phyloP scores from a whole-genome alignment of 2,888 invertebrate species.

The Dryobotodes eremita region DNA sequence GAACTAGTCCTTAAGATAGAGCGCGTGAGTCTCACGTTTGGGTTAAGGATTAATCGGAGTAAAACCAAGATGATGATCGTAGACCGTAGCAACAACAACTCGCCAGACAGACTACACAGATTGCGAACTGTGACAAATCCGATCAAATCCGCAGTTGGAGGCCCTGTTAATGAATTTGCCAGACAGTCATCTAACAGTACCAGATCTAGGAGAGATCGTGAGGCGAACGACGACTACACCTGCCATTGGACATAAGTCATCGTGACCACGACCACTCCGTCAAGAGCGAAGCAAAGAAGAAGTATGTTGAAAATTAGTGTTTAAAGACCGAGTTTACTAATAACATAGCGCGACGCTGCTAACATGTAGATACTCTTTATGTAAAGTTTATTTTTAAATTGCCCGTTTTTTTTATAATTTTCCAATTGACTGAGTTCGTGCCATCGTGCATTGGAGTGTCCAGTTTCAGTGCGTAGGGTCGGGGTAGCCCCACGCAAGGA shows the following conservation, averaged over 20 bases:
- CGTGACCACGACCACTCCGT: neutral
- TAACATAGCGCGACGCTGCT: slow-evolving; percentile 1
- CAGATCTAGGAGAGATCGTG: neutral
- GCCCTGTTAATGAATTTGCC: too few species aligned
- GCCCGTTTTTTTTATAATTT: slow-evolving; percentile 36
- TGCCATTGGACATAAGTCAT: neutral
- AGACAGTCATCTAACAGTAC: neutral
- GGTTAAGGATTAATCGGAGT: neutral
- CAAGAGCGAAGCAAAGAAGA: neutral
- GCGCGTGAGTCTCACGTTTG: neutral
- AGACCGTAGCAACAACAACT: neutral
- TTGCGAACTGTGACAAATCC: too few species aligned
- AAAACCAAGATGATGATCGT: neutral
- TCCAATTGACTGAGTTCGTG: slow-evolving; percentile 22
- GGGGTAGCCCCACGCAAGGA: slow-evolving; percentile 36
- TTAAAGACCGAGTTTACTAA: neutral
- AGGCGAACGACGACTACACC: neutral
- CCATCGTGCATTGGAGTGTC: slow-evolving; percentile 51
- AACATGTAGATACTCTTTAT: neutral
- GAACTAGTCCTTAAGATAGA: neutral
- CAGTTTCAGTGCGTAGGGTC: slow-evolving; percentile 43
- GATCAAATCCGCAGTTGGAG: too few species aligned
- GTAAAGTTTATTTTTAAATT: slow-evolving; percentile 39
- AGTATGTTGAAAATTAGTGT: neutral
- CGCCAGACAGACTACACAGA: neutral